Evolutionary conservation across 2,113 vertebrate species (phyloP).

Genomic region (Laticauda laticaudata): DNA sequence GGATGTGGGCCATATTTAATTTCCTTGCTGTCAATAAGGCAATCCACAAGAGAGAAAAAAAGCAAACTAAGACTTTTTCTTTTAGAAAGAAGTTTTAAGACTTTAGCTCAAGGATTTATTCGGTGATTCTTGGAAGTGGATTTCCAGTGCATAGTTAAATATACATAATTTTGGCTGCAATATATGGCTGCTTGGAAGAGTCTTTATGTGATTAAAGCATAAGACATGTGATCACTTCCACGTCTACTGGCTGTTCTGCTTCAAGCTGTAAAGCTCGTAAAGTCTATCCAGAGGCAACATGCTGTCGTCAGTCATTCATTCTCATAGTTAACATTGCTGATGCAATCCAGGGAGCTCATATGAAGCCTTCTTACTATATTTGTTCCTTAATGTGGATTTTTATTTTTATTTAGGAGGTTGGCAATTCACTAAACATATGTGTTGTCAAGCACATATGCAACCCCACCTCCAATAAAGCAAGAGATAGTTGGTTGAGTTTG

Average conservation of each 20-base stretch:
- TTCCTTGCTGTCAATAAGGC: not conserved
- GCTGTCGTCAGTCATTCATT: constrained; percentile 28
- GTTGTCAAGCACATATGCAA: not conserved
- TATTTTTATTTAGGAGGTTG: not conserved
- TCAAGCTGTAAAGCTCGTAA: constrained; percentile 1
- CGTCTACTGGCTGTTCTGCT: not conserved
- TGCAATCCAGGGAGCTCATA: constrained; percentile 43
- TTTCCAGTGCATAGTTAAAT: not conserved
- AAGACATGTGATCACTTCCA: constrained; percentile 20
- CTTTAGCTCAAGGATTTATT: no score
- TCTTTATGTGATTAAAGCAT: not conserved
- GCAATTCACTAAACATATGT: not conserved
- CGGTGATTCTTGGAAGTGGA: not conserved
- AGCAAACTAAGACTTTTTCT: not conserved
- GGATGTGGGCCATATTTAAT: not conserved
- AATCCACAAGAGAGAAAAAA: not conserved
- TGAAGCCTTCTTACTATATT: constrained; percentile 18
- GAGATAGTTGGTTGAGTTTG: not conserved
- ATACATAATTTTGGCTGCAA: not conserved
- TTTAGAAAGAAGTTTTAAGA: not conserved
- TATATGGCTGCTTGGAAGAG: not conserved
- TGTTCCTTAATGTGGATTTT: not conserved
- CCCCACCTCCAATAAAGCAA: not conserved
- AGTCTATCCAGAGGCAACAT: constrained; percentile 22
- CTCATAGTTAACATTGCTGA: constrained; percentile 41